Evolutionary conservation across 2,797 vertebrate genomes (phyloP).

Genomic region (Rhabdomys pumilio): DNA sequence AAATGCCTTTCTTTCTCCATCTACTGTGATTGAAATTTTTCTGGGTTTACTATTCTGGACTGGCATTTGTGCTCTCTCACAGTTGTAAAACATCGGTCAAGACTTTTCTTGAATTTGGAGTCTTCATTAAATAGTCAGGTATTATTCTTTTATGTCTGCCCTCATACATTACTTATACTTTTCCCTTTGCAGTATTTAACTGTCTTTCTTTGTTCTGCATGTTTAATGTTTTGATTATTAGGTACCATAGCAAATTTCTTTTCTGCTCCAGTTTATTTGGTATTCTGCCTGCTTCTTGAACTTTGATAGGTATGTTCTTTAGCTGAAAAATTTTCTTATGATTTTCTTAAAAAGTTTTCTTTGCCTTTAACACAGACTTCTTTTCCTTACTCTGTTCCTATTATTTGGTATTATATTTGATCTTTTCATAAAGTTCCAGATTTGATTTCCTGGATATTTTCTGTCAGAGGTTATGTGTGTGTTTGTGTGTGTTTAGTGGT

Average conservation of each 20-base stretch:
- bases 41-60: no score
- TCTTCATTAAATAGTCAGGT: background rate
- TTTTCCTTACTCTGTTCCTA: background rate
- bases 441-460: background rate
- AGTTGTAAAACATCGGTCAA: no score
- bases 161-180: background rate
- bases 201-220: background rate
- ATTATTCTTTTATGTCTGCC: background rate
- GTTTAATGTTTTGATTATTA: background rate
- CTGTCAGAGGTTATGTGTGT: background rate
- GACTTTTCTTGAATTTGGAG: no score
- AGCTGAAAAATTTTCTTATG: background rate
- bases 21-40: no score
- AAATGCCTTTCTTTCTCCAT: no score
- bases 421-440: background rate
- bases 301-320: background rate
- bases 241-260: background rate
- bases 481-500: no score
- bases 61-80: no score
- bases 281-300: no score
- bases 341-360: background rate
- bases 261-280: no score
- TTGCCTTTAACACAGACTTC: background rate
- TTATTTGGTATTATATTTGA: background rate
- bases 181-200: background rate